Conservation (phyloP, 2,797 vertebrate species). For the Lagocephalus sceleratus region DNA sequence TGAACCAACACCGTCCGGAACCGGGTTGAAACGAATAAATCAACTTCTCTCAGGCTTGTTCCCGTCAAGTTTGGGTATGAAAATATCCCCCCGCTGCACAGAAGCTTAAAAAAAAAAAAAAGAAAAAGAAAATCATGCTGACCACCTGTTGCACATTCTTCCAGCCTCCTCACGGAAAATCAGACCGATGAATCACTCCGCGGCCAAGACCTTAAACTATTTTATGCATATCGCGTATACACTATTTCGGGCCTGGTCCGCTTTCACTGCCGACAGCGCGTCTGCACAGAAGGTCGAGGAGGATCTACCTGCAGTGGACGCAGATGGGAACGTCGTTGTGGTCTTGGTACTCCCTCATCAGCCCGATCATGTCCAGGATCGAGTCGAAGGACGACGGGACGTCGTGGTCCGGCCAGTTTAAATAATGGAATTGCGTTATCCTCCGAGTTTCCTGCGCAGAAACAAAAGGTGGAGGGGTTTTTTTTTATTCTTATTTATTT, state of each 20-base stretch:
- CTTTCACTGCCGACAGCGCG: neutral
- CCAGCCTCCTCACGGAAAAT: slow-evolving; percentile 12
- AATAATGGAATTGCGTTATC: slow-evolving; percentile 95
- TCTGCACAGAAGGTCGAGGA: neutral
- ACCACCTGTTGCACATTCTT: slow-evolving; percentile 22
- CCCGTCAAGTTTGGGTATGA: neutral
- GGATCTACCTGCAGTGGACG: slow-evolving; percentile 67
- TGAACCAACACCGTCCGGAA: neutral
- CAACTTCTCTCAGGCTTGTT: neutral
- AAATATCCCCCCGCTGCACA: slow-evolving; percentile 6
- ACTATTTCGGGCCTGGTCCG: neutral
- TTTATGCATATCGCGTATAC: neutral
- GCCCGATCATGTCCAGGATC: slow-evolving; percentile 96
- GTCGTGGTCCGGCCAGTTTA: slow-evolving; percentile 98
- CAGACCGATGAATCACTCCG: neutral
- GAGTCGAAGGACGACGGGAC: slow-evolving; percentile 98
- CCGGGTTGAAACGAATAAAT: neutral
- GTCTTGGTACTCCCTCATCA: slow-evolving; percentile 95
- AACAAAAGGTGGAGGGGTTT: neutral
- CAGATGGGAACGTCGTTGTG: slow-evolving; percentile 91
- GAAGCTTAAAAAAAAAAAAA: slow-evolving; percentile 14
- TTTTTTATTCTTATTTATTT: no score
- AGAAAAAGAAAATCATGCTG: neutral
- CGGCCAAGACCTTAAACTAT: neutral
- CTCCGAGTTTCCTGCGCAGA: slow-evolving; percentile 84